A percentile compares a stretch with the other conserved stretches of the same genome.
These are phyloP conservation scores for Zaprionus tsacasi DNA, from an alignment of 1,140 invertebrate genomes.

Conservation along the genomic window DNA sequence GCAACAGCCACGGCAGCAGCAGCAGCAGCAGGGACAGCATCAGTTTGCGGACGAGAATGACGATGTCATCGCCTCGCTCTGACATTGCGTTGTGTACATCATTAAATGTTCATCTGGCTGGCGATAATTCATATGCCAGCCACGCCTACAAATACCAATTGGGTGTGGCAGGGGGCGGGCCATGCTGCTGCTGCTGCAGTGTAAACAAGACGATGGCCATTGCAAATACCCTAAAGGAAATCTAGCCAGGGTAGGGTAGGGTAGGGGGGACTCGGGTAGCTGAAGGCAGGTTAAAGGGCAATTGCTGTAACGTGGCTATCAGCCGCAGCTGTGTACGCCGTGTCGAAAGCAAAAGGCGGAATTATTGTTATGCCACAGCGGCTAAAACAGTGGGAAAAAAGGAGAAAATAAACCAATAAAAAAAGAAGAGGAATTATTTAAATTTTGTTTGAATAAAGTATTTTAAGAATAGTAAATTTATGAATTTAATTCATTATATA, in stretches of 20 bases:
- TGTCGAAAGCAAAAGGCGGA: constrained; percentile 31
- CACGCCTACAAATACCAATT: constrained; percentile 30
- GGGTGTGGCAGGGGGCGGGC: neutral
- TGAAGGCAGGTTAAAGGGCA: neutral
- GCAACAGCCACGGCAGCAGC: constrained; percentile 25
- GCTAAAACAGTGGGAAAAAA: constrained; percentile 43
- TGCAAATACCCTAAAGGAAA: constrained; percentile 7
- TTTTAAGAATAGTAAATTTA: too few relatives aligned
- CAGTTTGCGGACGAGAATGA: neutral
- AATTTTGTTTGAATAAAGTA: neutral
- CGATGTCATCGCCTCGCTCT: constrained; percentile 45
- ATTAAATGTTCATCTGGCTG: constrained; percentile 80
- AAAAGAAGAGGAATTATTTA: neutral
- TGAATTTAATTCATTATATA: too few relatives aligned
- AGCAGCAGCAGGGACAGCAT: constrained; percentile 33
- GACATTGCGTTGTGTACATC: constrained; percentile 56
- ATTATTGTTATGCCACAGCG: constrained; percentile 11
- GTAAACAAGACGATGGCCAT: constrained; percentile 41
- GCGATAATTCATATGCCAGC: constrained; percentile 68
- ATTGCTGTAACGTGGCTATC: constrained; percentile 54
- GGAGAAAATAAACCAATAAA: neutral
- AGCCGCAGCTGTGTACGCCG: constrained; percentile 60
- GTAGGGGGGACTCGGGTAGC: too few relatives aligned
- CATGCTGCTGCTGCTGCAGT: constrained; percentile 11
- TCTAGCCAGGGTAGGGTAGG: neutral